Evolutionary conservation across 2,797 vertebrate species (phyloP), one percentile per base, ranked within the genome.

Genomic region (Xyrichtys novacula): DNA sequence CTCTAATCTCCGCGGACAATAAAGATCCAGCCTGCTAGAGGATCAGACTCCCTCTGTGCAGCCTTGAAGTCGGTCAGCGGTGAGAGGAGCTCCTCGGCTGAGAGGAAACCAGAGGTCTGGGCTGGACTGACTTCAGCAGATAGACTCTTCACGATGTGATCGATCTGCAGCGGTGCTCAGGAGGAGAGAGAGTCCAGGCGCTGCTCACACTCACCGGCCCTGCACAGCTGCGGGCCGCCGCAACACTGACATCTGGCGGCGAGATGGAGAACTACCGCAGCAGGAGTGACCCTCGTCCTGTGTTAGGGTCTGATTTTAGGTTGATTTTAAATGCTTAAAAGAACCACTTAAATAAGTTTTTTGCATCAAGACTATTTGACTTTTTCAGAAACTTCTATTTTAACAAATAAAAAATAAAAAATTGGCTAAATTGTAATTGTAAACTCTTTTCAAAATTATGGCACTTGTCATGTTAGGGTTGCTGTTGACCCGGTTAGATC

Each of bases 171-270:
- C 47, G n/a, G 58, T 0, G 47, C 63, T 19, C 32, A 5, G 40
- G 54, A 65, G 46, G 54, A 60, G 59, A 46, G 69, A 20, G 22
- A 47, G 60, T 34, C 20, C 48, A 6, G 38, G 15, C 43, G 52
- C 64, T 25, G 61, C 63, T 26, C 39, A 22, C 23, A 12, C 20
- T 46, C 17, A 1, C 52, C 44, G 42, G 63, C 62, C 32, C 31
- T 0, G 40, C 57, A 5, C 11, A 29, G 26, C 12, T 3, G 17
- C 40, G 1, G 52, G 12, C 48, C 5, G 52, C 4, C 1, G 11
- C 64, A 22, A 80, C 79, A 32, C 38, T 50, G 78, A 40, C 89
- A 44, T 9, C 90, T 86, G 71, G 50, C 7, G 82, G 82, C 3
- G 3, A 15, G 5, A 6, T 2, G 1, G 0, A 5, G 7, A 3